Evolutionary conservation across 2,797 vertebrate species (phyloP).

Genomic region (Tapirus indicus): DNA sequence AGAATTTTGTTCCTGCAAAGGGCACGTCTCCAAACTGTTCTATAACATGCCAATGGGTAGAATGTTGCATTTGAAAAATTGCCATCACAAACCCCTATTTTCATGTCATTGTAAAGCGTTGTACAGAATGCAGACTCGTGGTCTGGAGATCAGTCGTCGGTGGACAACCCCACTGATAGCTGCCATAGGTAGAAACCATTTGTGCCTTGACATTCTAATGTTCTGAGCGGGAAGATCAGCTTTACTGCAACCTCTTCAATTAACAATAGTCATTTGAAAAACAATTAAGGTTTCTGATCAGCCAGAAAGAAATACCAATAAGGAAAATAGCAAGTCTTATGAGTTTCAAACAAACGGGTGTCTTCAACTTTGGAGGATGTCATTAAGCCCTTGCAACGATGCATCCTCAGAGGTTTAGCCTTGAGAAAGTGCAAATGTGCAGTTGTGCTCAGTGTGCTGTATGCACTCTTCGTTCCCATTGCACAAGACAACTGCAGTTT

Average conservation of each 20-base stretch:
- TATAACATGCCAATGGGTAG: not conserved
- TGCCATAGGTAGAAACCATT: not conserved
- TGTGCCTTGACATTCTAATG: not conserved
- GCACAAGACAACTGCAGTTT: no score
- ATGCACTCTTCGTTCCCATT: not conserved
- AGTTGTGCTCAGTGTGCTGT: no score
- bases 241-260: constrained; percentile 59
- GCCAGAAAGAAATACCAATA: not conserved
- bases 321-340: not conserved
- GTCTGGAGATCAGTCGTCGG: not conserved
- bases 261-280: not conserved
- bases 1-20: constrained; percentile 74
- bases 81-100: constrained; percentile 42
- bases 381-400: no score
- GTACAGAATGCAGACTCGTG: not conserved
- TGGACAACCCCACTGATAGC: not conserved
- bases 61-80: constrained; percentile 69
- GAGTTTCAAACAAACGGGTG: not conserved
- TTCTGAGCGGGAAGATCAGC: constrained; percentile 54
- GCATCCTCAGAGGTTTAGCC: not conserved
- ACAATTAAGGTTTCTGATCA: constrained; percentile 37
- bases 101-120: constrained; percentile 63
- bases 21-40: constrained; percentile 71
- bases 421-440: no score
- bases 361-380: not conserved